Conservation (phyloP, 2,888 invertebrate genomes). For the Tanytarsus gracilentus region DNA sequence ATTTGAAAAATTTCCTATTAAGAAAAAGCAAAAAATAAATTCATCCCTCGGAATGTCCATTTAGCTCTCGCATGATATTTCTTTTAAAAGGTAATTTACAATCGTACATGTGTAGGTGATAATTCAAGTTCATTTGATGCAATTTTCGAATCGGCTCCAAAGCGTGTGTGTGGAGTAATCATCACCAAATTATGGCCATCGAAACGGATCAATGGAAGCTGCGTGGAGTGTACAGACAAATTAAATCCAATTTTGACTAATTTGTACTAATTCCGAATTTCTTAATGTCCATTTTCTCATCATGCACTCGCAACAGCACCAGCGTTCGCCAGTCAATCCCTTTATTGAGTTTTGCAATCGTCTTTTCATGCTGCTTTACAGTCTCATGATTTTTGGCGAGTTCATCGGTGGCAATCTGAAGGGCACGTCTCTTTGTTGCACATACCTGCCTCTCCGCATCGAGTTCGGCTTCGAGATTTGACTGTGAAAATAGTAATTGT, state of each 20-base stretch:
- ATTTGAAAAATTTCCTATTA: no score
- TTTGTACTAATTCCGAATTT: neutral
- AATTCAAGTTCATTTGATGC: slow-evolving; percentile 26
- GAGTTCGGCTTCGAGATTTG: slow-evolving; percentile 39
- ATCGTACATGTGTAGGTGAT: slow-evolving; percentile 29
- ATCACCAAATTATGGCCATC: neutral
- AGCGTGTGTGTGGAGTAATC: neutral
- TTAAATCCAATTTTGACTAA: slow-evolving; percentile 10
- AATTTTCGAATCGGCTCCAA: neutral
- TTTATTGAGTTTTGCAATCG: slow-evolving; percentile 37
- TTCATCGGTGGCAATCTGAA: slow-evolving; percentile 42
- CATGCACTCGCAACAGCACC: slow-evolving; percentile 31
- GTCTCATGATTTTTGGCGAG: slow-evolving; percentile 42
- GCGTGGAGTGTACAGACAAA: neutral
- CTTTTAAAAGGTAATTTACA: no score
- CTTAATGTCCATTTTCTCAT: slow-evolving; percentile 12
- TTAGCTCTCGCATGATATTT: no score
- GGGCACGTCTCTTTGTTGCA: slow-evolving; percentile 39
- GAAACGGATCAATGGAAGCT: neutral
- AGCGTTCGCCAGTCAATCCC: slow-evolving; percentile 40
- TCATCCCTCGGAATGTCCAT: no score
- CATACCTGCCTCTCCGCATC: slow-evolving; percentile 42
- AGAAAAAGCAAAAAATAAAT: no score
- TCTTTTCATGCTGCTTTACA: slow-evolving; percentile 39
- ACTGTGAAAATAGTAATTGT: slow-evolving; percentile 33